Evolutionary conservation across 2,888 invertebrate genomes (phyloP).

Genomic region (Pseudococcus jackbeardsleyi): DNA sequence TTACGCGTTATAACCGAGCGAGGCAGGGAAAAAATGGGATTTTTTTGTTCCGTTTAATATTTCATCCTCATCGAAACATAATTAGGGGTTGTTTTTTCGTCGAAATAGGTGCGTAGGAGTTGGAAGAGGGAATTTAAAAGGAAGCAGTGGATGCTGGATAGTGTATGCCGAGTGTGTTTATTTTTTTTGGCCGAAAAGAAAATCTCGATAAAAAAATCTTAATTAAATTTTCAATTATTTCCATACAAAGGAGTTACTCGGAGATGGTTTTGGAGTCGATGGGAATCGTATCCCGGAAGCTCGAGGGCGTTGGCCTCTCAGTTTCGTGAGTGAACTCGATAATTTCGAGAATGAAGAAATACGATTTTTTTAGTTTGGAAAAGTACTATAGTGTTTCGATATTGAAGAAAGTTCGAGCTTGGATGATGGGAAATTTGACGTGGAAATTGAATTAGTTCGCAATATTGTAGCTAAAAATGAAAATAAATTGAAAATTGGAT

Average conservation of each 20-base stretch:
- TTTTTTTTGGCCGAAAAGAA: background rate
- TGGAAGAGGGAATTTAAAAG: background rate
- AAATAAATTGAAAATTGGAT: too few relatives aligned
- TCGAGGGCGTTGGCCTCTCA: background rate
- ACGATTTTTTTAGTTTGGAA: background rate
- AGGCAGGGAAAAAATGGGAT: background rate
- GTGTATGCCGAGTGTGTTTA: too few relatives aligned
- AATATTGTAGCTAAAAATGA: too few relatives aligned
- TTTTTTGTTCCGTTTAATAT: background rate
- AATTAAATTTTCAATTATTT: slow-evolving; percentile 10
- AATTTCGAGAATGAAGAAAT: background rate
- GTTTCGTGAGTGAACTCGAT: background rate
- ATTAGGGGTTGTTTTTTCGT: background rate
- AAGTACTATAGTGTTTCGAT: background rate
- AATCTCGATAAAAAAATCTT: background rate
- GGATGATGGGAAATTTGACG: too few relatives aligned
- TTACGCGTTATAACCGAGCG: background rate
- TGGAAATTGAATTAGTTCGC: too few relatives aligned
- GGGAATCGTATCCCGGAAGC: background rate
- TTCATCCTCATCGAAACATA: background rate
- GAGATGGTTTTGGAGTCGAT: background rate
- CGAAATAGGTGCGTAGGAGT: background rate
- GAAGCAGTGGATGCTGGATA: too few relatives aligned
- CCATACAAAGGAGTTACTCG: background rate
- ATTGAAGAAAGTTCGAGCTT: background rate